These are phyloP conservation scores for Actias luna DNA, from an alignment of 2,888 invertebrate species.

Conservation along the genomic window DNA sequence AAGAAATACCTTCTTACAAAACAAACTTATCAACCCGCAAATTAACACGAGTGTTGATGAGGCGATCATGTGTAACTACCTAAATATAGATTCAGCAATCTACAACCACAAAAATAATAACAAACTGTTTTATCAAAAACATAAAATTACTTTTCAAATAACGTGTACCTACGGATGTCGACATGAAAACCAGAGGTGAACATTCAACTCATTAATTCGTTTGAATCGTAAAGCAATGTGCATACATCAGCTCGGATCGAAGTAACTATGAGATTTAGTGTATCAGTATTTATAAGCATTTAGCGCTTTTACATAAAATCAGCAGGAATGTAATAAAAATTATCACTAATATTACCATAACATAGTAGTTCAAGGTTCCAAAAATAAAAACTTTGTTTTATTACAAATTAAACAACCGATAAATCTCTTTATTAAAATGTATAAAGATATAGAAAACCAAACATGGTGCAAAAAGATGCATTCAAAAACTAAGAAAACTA, in stretches of 20 bases:
- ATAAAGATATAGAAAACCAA: no score
- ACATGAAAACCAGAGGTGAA: neutral
- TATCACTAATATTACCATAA: neutral
- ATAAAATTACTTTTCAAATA: neutral
- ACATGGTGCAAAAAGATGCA: no score
- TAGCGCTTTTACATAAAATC: neutral
- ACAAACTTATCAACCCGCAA: no score
- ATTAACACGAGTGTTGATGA: no score
- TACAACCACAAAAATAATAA: no score
- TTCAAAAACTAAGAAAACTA: no score
- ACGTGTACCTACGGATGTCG: neutral
- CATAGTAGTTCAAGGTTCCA: neutral
- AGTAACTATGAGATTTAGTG: neutral
- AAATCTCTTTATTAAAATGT: no score
- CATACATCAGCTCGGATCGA: neutral
- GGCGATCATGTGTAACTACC: no score
- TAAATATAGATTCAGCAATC: no score
- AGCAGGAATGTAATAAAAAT: neutral
- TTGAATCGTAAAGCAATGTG: constrained; percentile 1
- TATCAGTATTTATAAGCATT: neutral
- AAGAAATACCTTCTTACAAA: no score
- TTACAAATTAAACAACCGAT: no score
- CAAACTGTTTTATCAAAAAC: neutral
- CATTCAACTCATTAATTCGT: neutral
- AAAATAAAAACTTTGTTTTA: no score